Evolutionary conservation across 2,797 vertebrate genomes (phyloP).

Genomic region (Luscinia luscinia): DNA sequence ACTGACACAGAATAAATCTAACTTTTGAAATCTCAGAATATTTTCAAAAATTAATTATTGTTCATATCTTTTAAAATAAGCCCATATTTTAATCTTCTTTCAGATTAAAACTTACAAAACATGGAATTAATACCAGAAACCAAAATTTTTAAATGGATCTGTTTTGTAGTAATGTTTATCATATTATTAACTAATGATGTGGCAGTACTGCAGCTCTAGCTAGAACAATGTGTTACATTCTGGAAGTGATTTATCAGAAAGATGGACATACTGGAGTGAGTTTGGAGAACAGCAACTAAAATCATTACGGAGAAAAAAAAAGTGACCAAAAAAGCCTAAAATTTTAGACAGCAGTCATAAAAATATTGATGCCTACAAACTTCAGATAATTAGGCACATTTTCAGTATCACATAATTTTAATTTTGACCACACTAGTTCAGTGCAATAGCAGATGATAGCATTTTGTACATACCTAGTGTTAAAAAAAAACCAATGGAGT

Average conservation of each 20-base stretch:
- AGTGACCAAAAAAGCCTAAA: neutral
- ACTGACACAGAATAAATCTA: neutral
- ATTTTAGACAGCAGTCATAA: neutral
- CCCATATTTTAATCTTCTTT: neutral
- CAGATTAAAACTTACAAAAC: neutral
- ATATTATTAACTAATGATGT: neutral
- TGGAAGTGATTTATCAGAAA: constrained; percentile 2
- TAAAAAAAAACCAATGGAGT: neutral
- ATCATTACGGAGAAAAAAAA: neutral
- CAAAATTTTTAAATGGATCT: neutral
- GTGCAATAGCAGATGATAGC: neutral
- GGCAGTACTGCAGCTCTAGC: neutral
- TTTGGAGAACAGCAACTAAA: neutral
- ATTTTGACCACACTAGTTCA: neutral
- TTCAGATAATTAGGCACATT: neutral
- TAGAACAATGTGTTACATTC: neutral
- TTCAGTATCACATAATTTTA: neutral
- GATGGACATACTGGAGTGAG: neutral
- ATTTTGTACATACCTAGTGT: neutral
- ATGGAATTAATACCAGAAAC: neutral
- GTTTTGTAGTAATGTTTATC: neutral
- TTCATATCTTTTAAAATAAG: neutral
- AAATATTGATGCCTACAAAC: neutral
- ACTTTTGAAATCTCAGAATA: neutral
- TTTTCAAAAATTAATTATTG: neutral